Conservation (phyloP, 2,113 vertebrate species). For the Peromyscus californicus region DNA sequence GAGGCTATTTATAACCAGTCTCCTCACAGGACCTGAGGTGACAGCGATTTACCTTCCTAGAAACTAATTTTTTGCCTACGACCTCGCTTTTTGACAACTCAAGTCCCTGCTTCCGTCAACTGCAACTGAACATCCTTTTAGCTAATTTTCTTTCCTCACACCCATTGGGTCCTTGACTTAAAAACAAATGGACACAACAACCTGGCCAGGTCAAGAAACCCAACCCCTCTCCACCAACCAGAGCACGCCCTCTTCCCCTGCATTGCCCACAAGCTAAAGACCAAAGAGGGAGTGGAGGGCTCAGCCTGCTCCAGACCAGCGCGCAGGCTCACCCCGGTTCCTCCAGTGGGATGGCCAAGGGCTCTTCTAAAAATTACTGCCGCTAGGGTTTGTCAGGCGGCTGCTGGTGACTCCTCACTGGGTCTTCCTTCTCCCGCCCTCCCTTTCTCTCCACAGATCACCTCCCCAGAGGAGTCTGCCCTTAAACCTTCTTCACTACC, state of each 20-base stretch:
- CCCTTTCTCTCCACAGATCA: slow-evolving; percentile 37
- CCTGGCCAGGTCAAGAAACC: slow-evolving; percentile 74
- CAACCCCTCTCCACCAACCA: slow-evolving; percentile 60
- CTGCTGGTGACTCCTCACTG: slow-evolving; percentile 71
- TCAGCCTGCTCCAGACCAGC: slow-evolving; percentile 72
- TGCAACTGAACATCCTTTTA: neutral
- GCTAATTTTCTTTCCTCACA: slow-evolving; percentile 17
- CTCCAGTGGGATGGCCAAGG: slow-evolving; percentile 75
- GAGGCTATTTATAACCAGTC: slow-evolving; percentile 68
- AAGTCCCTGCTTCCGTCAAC: neutral
- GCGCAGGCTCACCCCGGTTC: slow-evolving; percentile 76
- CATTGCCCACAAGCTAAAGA: slow-evolving; percentile 72
- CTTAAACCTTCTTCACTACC: slow-evolving; percentile 75
- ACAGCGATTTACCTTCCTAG: slow-evolving; percentile 27
- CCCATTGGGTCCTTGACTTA: neutral
- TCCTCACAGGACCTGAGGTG: slow-evolving; percentile 49
- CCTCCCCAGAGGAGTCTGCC: slow-evolving; percentile 78
- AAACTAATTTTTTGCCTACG: neutral
- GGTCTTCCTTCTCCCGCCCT: slow-evolving; percentile 54
- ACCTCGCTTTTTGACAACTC: neutral
- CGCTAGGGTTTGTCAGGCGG: slow-evolving; percentile 80
- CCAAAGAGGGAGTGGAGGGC: slow-evolving; percentile 78
- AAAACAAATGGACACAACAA: neutral
- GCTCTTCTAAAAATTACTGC: slow-evolving; percentile 81
- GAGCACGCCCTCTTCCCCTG: slow-evolving; percentile 64